These are phyloP conservation scores for Formica selysi DNA, from an alignment of 1,140 invertebrate genomes.

Conservation along the genomic window DNA sequence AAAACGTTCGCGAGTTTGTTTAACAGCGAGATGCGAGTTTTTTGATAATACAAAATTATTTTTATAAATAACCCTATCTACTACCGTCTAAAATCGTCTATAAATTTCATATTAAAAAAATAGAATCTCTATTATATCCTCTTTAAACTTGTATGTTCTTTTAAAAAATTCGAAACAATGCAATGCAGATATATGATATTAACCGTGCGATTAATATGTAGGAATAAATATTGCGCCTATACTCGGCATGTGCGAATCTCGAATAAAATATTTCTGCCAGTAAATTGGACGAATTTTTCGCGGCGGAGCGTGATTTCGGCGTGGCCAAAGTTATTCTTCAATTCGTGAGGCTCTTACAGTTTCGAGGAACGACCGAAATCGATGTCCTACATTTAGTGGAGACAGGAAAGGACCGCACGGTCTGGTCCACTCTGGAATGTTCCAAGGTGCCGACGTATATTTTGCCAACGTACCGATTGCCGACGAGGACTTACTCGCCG, in stretches of 20 bases:
- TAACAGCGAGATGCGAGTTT: neutral
- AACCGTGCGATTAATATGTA: neutral
- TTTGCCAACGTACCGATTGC: conserved; percentile 26
- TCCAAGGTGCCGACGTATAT: conserved; percentile 45
- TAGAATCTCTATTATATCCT: too few relatives aligned
- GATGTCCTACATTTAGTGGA: conserved; percentile 56
- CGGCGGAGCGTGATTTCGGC: conserved; percentile 3
- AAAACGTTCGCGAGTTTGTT: neutral
- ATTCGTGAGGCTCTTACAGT: neutral
- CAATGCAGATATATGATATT: neutral
- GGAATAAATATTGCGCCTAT: neutral
- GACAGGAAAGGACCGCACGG: conserved; percentile 48
- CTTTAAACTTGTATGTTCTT: too few relatives aligned
- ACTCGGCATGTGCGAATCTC: neutral
- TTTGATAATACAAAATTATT: conserved; percentile 12
- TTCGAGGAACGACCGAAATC: conserved; percentile 47
- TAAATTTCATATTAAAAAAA: too few relatives aligned
- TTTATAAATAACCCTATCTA: neutral
- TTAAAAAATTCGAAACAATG: neutral
- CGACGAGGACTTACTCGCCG: neutral
- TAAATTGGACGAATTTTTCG: conserved; percentile 11
- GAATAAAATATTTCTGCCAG: conserved; percentile 3
- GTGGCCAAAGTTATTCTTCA: conserved; percentile 25
- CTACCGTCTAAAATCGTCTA: neutral
- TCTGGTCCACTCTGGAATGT: conserved; percentile 28